phyloP scores from a whole-genome alignment of 2,797 vertebrate species.

The Philypnodon macrostomus region DNA sequence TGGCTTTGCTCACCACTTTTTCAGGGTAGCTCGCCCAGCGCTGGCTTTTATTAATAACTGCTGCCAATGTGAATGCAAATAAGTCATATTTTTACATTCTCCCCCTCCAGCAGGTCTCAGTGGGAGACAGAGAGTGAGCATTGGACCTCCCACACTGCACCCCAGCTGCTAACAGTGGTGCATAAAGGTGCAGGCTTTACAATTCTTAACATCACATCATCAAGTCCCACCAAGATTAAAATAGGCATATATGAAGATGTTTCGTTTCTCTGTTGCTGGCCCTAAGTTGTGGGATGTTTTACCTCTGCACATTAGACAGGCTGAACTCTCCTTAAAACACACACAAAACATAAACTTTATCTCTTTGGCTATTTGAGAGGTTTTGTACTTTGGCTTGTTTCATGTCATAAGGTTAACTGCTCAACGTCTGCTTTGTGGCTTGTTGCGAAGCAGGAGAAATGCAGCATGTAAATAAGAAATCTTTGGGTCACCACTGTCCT shows the following conservation, averaged over 20 bases:
- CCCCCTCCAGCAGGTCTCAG: constrained; percentile 37
- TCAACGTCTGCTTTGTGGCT: too few relatives aligned
- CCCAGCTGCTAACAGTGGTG: constrained; percentile 24
- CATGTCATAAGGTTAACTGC: too few relatives aligned
- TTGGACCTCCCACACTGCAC: constrained; percentile 34
- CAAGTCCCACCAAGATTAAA: constrained; percentile 1
- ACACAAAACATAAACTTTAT: too few relatives aligned
- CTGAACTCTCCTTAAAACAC: too few relatives aligned
- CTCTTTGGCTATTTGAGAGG: too few relatives aligned
- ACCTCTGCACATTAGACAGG: too few relatives aligned
- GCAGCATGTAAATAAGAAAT: too few relatives aligned
- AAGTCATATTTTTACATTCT: constrained; percentile 49
- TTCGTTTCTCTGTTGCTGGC: too few relatives aligned
- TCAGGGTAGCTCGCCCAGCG: not conserved
- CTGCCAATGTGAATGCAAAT: constrained; percentile 44
- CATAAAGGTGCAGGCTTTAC: constrained; percentile 34
- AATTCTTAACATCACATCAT: constrained; percentile 16
- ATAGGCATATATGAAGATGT: not conserved
- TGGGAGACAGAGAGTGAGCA: constrained; percentile 44
- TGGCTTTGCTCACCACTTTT: not conserved
- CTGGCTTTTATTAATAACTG: constrained; percentile 37
- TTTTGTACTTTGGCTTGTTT: too few relatives aligned
- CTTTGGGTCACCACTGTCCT: too few relatives aligned
- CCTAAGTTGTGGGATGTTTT: too few relatives aligned
- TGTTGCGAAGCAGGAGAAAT: too few relatives aligned